These are phyloP conservation scores for Peromyscus nudipes DNA, from an alignment of 2,797 vertebrate species.

Conservation along the genomic window DNA sequence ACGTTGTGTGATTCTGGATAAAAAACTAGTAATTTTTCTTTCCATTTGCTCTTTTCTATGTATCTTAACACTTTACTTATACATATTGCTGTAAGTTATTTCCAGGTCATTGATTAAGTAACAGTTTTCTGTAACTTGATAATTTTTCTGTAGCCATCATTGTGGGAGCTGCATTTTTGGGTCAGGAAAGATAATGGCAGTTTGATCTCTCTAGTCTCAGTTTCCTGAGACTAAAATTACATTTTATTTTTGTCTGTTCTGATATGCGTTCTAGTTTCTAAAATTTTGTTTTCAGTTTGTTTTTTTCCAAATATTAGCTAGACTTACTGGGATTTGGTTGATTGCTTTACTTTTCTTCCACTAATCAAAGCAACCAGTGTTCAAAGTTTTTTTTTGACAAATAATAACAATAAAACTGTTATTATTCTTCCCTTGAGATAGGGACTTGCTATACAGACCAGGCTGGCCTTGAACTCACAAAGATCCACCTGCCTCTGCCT, in stretches of 20 bases:
- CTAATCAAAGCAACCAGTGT: not conserved
- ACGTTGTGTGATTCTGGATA: not conserved
- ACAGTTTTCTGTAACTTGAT: not conserved
- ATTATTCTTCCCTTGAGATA: not conserved
- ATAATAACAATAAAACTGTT: not conserved
- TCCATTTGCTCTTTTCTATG: not conserved
- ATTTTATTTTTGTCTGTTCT: not conserved
- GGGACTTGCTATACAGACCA: not conserved
- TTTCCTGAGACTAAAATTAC: conserved; percentile 19
- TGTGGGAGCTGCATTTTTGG: not conserved
- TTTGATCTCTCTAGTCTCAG: not conserved
- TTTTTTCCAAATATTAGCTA: not conserved
- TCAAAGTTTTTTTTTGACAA: not conserved
- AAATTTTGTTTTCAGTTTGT: not conserved
- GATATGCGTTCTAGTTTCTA: not conserved
- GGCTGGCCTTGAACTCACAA: not conserved
- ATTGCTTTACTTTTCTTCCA: not conserved
- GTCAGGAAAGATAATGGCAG: not conserved
- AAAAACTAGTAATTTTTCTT: not conserved
- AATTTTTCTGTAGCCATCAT: not conserved
- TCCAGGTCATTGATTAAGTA: not conserved
- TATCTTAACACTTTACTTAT: not conserved
- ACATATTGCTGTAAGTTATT: not conserved
- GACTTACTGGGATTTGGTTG: not conserved
- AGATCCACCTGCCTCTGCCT: not conserved